Evolutionary conservation across 2,797 vertebrate species (phyloP).

Genomic region (Scleropages formosus): DNA sequence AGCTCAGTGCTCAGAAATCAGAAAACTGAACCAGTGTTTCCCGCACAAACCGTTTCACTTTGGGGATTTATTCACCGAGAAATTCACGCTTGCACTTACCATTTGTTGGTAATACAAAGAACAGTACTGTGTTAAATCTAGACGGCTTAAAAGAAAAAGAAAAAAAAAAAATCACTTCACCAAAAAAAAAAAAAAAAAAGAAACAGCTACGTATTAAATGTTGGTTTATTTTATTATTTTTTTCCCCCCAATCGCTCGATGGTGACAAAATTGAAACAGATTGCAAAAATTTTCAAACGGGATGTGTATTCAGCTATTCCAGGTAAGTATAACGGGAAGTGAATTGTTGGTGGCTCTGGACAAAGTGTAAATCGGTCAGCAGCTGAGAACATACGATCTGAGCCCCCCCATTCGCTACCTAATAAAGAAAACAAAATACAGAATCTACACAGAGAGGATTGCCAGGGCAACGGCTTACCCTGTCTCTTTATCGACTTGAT

Average conservation of each 20-base stretch:
- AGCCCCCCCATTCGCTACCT: slow-evolving; percentile 30
- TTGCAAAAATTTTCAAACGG: slow-evolving; percentile 66
- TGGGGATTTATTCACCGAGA: no score
- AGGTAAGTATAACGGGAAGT: slow-evolving; percentile 59
- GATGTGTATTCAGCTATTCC: slow-evolving; percentile 65
- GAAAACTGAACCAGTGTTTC: no score
- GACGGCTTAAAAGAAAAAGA: no score
- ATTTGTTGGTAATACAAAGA: no score
- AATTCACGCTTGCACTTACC: no score
- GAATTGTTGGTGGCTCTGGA: slow-evolving; percentile 63
- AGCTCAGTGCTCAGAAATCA: no score
- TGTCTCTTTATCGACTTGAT: neutral
- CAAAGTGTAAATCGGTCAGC: slow-evolving; percentile 56
- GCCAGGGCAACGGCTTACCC: neutral
- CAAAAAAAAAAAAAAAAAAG: slow-evolving; percentile 25
- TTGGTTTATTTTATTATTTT: slow-evolving; percentile 60
- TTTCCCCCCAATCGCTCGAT: slow-evolving; percentile 63
- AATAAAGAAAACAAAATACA: slow-evolving; percentile 36
- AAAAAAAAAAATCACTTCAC: no score
- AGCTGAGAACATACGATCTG: slow-evolving; percentile 60
- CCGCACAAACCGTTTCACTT: no score
- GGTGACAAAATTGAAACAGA: slow-evolving; percentile 71
- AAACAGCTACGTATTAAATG: slow-evolving; percentile 67
- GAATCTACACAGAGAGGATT: slow-evolving; percentile 46
- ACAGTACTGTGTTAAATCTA: no score